Evolutionary conservation across 2,113 vertebrate species (phyloP), one percentile per base, ranked within the genome.

Genomic region (Montifringilla adamsi): DNA sequence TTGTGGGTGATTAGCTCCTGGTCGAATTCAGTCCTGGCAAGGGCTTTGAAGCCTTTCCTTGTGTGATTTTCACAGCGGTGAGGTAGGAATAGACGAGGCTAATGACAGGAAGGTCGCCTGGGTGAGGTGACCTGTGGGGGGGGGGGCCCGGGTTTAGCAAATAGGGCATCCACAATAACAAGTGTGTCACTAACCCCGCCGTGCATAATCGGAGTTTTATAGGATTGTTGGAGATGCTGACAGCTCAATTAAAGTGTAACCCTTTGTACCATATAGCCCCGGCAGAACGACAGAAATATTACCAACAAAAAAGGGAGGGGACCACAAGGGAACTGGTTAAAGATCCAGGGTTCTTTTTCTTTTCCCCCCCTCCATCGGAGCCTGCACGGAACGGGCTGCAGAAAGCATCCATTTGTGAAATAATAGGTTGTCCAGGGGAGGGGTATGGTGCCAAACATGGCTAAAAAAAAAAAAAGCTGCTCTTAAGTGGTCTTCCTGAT

Each of bases 1-100:
- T 98, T 98, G 98, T 98, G 98, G 98, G 98, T 98, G 98, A 98
- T 98, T 98, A 98, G 98, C 98, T 98, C 98, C 98, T 97, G 98
- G 98, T 97, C 97, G 98, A 98, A 98, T 97, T 97, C 98, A 98
- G 98, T 97, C 98, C 98, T 90, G 97, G 98, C 97, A 95, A 94
- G 98, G 95, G 97, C 98, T 98, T 98, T 98, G 98, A 98, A 98
- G 97, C 96, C 50, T 93, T 91, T 37, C 91, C 97, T 98, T 91
- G 97, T 98, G 98, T 98, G 98, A 98, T 98, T 98, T 97, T 98
- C 98, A 97, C 98, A 98, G 98, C 98, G 37, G 98, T 98, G 98
- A 98, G 97, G 97, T 97, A 98, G 98, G 97, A 97, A 98, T 96
- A 97, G 97, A 97, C 96, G 84, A 93, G 47, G 98, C 98, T 98